Evolutionary conservation across 2,113 vertebrate genomes (phyloP).

Genomic region (Syngnathus scovelli): DNA sequence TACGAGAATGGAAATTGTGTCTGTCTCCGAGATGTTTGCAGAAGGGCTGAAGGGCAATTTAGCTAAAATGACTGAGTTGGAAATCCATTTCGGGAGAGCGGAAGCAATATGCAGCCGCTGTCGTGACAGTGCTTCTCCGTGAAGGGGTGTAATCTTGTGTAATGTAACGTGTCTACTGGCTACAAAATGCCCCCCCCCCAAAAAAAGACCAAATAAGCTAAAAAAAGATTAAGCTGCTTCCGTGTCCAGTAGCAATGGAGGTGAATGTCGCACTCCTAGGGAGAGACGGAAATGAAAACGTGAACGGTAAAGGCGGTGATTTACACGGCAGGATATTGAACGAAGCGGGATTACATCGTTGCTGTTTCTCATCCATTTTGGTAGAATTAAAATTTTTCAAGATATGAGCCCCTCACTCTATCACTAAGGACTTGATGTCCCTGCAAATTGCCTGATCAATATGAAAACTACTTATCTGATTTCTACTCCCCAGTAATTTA

Average conservation of each 20-base stretch:
- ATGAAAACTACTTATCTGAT: conserved; percentile 18
- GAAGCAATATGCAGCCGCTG: conserved; percentile 13
- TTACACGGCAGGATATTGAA: conserved; percentile 43
- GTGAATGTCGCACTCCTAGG: conserved; percentile 11
- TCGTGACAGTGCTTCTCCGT: neutral
- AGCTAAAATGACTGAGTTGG: conserved; percentile 39
- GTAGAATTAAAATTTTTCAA: neutral
- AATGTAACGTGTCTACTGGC: conserved; percentile 16
- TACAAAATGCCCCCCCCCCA: conserved; percentile 2
- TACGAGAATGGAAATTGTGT: conserved; percentile 36
- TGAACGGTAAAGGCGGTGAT: conserved; percentile 29
- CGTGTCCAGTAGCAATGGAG: neutral
- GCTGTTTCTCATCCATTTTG: conserved; percentile 10
- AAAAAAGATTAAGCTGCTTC: neutral
- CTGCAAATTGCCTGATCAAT: conserved; percentile 22
- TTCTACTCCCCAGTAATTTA: neutral
- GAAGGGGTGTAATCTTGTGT: conserved; percentile 16
- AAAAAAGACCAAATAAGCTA: neutral
- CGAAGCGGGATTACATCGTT: conserved; percentile 41
- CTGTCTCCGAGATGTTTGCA: conserved; percentile 38
- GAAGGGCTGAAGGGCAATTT: conserved; percentile 44
- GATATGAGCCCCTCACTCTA: neutral
- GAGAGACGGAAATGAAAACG: conserved; percentile 28
- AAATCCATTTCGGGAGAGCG: conserved; percentile 39
- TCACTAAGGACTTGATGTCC: neutral